These are phyloP conservation scores for Hydropotes inermis DNA, from an alignment of 2,113 vertebrate genomes.

Conservation along the genomic window DNA sequence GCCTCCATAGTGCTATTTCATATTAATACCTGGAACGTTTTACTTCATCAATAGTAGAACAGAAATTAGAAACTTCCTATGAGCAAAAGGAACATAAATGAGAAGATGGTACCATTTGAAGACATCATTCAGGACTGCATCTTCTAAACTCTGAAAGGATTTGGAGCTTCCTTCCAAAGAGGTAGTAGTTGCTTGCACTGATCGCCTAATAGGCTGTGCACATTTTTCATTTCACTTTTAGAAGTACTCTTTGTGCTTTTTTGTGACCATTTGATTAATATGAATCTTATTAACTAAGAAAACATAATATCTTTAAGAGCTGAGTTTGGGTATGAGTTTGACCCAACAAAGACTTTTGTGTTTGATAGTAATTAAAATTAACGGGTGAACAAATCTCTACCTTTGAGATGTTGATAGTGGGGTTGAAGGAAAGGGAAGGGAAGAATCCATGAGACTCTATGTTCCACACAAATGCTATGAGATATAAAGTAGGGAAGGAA, in stretches of 20 bases:
- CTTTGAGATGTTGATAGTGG: not conserved
- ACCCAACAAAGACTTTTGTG: not conserved
- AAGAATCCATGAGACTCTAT: not conserved
- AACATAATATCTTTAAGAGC: not conserved
- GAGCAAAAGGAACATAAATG: not conserved
- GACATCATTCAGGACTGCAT: not conserved
- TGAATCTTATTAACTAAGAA: not conserved
- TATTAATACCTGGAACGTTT: not conserved
- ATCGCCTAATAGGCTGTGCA: not conserved
- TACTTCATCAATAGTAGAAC: not conserved
- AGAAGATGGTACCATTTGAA: not conserved
- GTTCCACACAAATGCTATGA: not conserved
- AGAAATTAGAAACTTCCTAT: not conserved
- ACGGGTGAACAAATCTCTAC: not conserved
- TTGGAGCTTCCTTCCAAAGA: not conserved
- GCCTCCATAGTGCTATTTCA: not conserved
- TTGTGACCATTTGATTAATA: not conserved
- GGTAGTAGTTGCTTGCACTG: not conserved
- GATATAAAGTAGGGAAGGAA: not conserved
- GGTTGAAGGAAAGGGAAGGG: not conserved
- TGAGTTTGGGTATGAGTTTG: not conserved
- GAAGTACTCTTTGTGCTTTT: not conserved
- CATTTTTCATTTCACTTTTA: not conserved
- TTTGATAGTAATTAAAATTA: not conserved
- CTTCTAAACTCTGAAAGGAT: not conserved